Percentiles rank a stretch among this genome's conserved stretches.
Conservation (phyloP, 2,797 vertebrate genomes). For the Cynodonichthys magdalenae region DNA sequence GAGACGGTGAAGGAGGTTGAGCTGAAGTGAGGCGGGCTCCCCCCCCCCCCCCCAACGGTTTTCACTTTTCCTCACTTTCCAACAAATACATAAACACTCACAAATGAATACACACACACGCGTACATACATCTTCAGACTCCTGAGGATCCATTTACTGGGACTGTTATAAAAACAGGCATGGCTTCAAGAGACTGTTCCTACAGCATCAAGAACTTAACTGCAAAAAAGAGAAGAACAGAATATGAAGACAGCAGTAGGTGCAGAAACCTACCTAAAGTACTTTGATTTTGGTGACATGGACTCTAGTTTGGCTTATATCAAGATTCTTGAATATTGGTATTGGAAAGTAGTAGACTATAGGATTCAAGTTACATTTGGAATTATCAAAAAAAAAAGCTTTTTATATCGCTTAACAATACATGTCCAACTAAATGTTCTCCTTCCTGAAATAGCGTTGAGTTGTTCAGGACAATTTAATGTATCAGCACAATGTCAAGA, state of each 20-base stretch:
- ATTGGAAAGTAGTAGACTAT: conserved; percentile 82
- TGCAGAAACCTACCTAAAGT: conserved; percentile 65
- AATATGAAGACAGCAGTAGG: conserved; percentile 68
- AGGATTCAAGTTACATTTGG: conserved; percentile 83
- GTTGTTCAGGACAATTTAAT: conserved; percentile 78
- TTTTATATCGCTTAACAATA: conserved; percentile 81
- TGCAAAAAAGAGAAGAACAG: conserved; percentile 79
- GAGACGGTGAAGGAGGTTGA: conserved; percentile 54
- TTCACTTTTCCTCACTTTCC: conserved; percentile 51
- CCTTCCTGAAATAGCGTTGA: conserved; percentile 76
- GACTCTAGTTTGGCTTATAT: conserved; percentile 80
- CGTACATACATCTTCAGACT: conserved; percentile 66
- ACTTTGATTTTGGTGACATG: conserved; percentile 78
- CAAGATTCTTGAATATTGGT: conserved; percentile 81
- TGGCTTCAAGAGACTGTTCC: conserved; percentile 87
- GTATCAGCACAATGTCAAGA: conserved; percentile 81
- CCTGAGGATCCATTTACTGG: conserved; percentile 80
- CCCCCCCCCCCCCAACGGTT: conserved; percentile 57
- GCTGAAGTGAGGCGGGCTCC: conserved; percentile 55
- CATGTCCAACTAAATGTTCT: conserved; percentile 82
- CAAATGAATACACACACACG: conserved; percentile 28
- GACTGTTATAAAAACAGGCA: conserved; percentile 87
- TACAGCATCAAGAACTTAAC: conserved; percentile 83
- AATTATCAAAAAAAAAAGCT: conserved; percentile 74
- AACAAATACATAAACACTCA: conserved; percentile 41